A percentile compares a stretch with the other conserved stretches of the same genome.
Conservation (phyloP, 2,113 vertebrate species). For the Megalops atlanticus region DNA sequence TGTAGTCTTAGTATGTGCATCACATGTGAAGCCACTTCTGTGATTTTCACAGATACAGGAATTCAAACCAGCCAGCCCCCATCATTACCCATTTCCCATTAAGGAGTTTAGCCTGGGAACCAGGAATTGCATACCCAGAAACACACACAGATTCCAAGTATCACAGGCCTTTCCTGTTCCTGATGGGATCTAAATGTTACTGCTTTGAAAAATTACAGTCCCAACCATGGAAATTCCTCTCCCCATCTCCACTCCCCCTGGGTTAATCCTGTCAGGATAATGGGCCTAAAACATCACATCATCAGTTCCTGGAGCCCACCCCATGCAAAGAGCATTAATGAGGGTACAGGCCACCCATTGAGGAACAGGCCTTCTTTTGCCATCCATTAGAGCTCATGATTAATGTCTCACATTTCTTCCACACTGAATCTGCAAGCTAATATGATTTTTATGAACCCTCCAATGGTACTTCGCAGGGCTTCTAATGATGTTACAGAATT, state of each 20-base stretch:
- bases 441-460: constrained; percentile 41
- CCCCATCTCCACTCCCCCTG: background rate
- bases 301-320: background rate
- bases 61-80: too few relatives aligned
- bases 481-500: constrained; percentile 29
- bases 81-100: too few relatives aligned
- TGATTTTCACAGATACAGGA: too few relatives aligned
- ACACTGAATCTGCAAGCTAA: constrained; percentile 38
- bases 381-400: constrained; percentile 43
- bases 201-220: constrained; percentile 3
- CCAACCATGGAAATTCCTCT: background rate
- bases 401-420: background rate
- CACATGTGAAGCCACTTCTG: background rate
- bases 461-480: constrained; percentile 19
- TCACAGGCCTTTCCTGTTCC: background rate
- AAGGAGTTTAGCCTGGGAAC: too few relatives aligned
- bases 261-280: background rate
- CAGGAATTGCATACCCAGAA: background rate
- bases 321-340: constrained; percentile 13
- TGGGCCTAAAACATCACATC: background rate
- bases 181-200: constrained; percentile 17
- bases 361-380: constrained; percentile 11
- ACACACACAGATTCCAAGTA: background rate
- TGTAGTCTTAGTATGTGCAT: background rate
- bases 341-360: constrained; percentile 11